These are phyloP conservation scores for Dryoscopus gambensis DNA, from an alignment of 2,113 vertebrate species.

Conservation along the genomic window DNA sequence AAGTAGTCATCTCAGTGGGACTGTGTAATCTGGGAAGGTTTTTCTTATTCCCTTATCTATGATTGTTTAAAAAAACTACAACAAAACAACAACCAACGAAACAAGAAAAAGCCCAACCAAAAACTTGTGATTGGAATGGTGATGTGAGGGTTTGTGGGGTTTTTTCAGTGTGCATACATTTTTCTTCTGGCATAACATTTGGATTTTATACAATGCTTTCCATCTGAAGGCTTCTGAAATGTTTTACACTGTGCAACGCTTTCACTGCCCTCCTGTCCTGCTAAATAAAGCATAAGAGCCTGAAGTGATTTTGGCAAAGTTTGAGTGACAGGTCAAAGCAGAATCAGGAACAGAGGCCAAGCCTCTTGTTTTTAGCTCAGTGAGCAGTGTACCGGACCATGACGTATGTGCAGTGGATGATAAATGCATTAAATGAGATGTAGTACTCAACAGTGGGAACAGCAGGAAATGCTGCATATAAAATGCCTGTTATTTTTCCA, in stretches of 20 bases:
- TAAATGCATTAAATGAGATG: not conserved
- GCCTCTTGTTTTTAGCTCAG: not conserved
- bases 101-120: not conserved
- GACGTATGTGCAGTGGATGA: not conserved
- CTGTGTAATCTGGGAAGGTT: not conserved
- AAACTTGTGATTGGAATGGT: not conserved
- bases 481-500: not conserved
- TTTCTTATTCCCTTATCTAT: not conserved
- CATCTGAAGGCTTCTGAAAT: not conserved
- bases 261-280: not conserved
- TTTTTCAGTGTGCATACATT: not conserved
- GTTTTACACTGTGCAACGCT: not conserved
- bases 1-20: not conserved
- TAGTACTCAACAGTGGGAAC: not conserved
- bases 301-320: conserved; percentile 9
- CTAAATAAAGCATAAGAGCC: conserved; percentile 8
- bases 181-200: not conserved
- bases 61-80: not conserved
- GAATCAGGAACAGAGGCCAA: not conserved
- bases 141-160: not conserved
- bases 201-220: not conserved
- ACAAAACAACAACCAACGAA: not conserved
- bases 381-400: not conserved
- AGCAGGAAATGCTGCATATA: not conserved
- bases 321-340: conserved; percentile 4